Evolutionary conservation across 92 coral and sea anemone genomes (phyloP).

Genomic region (Palythoa grandis): DNA sequence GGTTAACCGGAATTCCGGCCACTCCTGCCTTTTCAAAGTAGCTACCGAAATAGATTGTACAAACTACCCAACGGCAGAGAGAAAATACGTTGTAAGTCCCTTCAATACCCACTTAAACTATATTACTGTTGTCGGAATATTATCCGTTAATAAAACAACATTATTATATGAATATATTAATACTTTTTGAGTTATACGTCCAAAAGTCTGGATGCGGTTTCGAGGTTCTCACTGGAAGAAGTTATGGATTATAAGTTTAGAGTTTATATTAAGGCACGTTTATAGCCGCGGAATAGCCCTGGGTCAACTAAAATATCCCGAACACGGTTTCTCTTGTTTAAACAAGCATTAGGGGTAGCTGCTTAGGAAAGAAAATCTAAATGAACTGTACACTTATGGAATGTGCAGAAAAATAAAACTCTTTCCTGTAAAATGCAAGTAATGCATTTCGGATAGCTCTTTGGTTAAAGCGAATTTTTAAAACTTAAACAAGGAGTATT

Average conservation of each 20-base stretch:
- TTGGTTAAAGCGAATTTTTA: too few relatives aligned
- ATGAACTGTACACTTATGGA: too few relatives aligned
- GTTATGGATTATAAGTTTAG: background rate
- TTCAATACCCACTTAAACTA: background rate
- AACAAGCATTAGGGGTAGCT: background rate
- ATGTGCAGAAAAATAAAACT: too few relatives aligned
- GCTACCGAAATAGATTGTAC: constrained; percentile 18
- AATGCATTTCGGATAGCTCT: too few relatives aligned
- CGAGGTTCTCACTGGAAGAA: background rate
- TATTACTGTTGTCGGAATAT: constrained; percentile 12
- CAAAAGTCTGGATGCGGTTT: background rate
- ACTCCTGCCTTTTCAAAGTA: background rate
- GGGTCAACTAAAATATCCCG: constrained; percentile 2
- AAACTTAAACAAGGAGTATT: too few relatives aligned
- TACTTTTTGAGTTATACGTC: background rate
- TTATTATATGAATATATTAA: background rate
- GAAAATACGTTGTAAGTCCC: constrained; percentile 17
- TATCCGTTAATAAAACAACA: background rate
- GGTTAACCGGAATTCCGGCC: constrained; percentile 44
- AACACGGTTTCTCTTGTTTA: constrained; percentile 11
- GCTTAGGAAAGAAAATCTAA: too few relatives aligned
- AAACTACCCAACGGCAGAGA: constrained; percentile 2
- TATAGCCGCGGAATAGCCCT: constrained; percentile 34
- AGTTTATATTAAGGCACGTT: constrained; percentile 12
- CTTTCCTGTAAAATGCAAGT: too few relatives aligned